Evolutionary conservation across 1,140 invertebrate species (phyloP).

Genomic region (Zeugodacus cucurbitae): DNA sequence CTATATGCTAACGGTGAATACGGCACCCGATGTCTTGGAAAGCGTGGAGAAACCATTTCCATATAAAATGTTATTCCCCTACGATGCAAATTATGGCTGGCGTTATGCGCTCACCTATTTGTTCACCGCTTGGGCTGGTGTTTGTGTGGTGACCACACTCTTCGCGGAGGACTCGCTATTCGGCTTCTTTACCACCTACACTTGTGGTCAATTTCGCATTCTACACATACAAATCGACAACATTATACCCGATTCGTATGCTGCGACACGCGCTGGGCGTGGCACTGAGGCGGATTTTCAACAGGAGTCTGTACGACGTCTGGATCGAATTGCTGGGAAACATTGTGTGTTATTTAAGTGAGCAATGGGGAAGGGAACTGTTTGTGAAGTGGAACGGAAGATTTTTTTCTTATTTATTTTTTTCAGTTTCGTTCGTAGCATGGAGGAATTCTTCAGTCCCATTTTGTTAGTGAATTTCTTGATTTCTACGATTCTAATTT

Average conservation of each 20-base stretch:
- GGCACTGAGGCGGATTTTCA: slow-evolving; percentile 3
- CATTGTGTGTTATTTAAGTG: slow-evolving; percentile 57
- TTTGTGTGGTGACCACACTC: slow-evolving; percentile 63
- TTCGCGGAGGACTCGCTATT: slow-evolving; percentile 63
- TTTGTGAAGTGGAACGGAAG: neutral
- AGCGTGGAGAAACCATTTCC: slow-evolving; percentile 57
- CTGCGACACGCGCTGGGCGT: neutral
- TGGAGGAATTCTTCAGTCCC: slow-evolving; percentile 63
- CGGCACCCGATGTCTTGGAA: slow-evolving; percentile 43
- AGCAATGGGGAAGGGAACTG: neutral
- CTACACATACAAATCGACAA: slow-evolving; percentile 53
- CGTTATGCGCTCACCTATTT: slow-evolving; percentile 56
- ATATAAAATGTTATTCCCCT: slow-evolving; percentile 63
- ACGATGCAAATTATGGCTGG: slow-evolving; percentile 53
- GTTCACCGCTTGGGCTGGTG: slow-evolving; percentile 60
- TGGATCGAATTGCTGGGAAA: slow-evolving; percentile 49
- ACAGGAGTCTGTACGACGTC: neutral
- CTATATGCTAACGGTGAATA: slow-evolving; percentile 42
- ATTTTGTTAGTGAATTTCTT: slow-evolving; percentile 58
- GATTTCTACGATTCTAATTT: slow-evolving; percentile 61
- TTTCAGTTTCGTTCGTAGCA: slow-evolving; percentile 50
- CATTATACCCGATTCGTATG: slow-evolving; percentile 42
- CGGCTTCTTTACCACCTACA: slow-evolving; percentile 61
- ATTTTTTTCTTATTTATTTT: neutral
- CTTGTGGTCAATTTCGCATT: slow-evolving; percentile 59